phyloP scores from a whole-genome alignment of 2,888 invertebrate species.

The Aelia acuminata region DNA sequence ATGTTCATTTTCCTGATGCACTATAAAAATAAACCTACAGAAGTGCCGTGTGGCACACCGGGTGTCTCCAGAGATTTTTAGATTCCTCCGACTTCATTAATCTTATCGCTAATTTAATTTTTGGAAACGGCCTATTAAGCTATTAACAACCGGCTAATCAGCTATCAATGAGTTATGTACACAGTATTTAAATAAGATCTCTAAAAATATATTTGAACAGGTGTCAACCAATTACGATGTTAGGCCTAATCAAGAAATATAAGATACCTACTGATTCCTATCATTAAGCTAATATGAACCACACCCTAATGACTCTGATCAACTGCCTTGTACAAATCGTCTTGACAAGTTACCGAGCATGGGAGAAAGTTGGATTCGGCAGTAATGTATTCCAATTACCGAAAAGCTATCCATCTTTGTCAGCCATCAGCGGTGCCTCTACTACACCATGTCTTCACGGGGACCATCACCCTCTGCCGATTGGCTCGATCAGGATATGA shows the following conservation, averaged over 20 bases:
- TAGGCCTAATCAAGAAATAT: constrained; percentile 2
- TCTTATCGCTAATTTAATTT: not conserved
- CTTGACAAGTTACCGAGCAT: not conserved
- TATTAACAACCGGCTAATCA: not conserved
- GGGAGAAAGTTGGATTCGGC: constrained; percentile 2
- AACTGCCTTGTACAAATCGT: not conserved
- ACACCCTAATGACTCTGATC: constrained; percentile 10
- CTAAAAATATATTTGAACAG: not conserved
- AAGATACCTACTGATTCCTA: not conserved
- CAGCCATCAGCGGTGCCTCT: not conserved
- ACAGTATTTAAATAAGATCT: not conserved
- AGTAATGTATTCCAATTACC: constrained; percentile 9
- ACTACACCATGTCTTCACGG: not conserved
- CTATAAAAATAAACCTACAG: no score
- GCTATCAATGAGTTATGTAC: not conserved
- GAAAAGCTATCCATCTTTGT: not conserved
- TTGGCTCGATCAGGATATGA: not conserved
- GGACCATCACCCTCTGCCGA: not conserved
- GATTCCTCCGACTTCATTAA: no score
- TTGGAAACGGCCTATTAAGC: not conserved
- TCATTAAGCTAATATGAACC: not conserved
- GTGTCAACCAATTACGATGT: not conserved
- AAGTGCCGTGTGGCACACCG: no score
- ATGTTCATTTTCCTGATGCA: no score
- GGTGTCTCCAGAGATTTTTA: no score